These are phyloP conservation scores for Lasiurus cinereus DNA, from an alignment of 2,113 vertebrate species.

Conservation along the genomic window DNA sequence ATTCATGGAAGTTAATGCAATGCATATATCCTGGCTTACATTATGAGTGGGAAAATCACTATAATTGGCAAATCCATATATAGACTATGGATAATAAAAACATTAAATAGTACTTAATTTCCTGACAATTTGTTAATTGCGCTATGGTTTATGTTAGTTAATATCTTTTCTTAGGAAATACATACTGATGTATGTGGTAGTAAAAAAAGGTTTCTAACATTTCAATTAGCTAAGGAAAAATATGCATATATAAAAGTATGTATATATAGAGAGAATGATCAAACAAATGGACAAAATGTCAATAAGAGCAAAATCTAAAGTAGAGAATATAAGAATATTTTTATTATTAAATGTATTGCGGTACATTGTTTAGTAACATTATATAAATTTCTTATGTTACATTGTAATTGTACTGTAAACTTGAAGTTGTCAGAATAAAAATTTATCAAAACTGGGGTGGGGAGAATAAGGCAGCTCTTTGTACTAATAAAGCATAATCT, in stretches of 20 bases:
- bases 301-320: background rate
- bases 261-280: background rate
- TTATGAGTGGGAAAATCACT: background rate
- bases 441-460: background rate
- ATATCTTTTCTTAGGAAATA: background rate
- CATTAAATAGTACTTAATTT: conserved; percentile 7
- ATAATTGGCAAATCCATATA: background rate
- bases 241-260: background rate
- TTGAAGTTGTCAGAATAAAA: conserved; percentile 35
- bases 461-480: background rate
- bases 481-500: background rate
- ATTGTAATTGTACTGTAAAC: background rate
- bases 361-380: background rate
- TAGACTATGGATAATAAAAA: background rate
- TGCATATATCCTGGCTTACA: background rate
- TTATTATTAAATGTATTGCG: background rate
- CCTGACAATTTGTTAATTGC: background rate
- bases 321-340: background rate
- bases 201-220: background rate
- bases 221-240: conserved; percentile 19
- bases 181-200: background rate
- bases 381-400: background rate
- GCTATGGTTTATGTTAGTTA: background rate
- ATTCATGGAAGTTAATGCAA: background rate
- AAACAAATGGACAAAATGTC: background rate